These are phyloP conservation scores for Chelmon rostratus DNA, from an alignment of 2,797 vertebrate genomes.

Conservation along the genomic window DNA sequence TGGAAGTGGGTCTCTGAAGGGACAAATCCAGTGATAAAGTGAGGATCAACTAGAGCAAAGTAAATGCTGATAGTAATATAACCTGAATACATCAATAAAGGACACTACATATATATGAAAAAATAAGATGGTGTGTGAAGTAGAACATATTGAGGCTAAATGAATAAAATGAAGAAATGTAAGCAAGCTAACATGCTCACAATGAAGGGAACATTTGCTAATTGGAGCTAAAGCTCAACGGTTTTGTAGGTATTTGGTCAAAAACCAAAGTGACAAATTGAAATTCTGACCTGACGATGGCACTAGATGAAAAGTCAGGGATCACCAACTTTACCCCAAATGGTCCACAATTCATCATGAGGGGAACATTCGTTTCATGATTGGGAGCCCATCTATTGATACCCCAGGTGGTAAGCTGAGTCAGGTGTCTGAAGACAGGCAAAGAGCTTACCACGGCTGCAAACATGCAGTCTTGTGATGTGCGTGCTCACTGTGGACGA, in stretches of 20 bases:
- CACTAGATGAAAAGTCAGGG: neutral
- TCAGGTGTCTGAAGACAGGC: conserved; percentile 46
- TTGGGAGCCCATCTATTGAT: neutral
- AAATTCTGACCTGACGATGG: neutral
- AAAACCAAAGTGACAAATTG: neutral
- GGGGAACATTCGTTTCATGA: no score
- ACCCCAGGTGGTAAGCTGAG: conserved; percentile 26
- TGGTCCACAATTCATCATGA: no score
- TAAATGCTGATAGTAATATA: neutral
- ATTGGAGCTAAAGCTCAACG: neutral
- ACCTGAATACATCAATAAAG: neutral
- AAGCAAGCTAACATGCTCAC: neutral
- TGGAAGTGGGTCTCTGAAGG: neutral
- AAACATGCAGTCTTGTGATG: conserved; percentile 72
- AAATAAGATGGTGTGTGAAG: neutral
- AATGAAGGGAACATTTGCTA: neutral
- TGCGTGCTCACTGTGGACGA: conserved; percentile 5
- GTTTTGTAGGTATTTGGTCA: neutral
- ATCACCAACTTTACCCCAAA: no score
- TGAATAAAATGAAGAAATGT: neutral
- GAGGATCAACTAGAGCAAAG: neutral
- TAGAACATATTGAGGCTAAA: neutral
- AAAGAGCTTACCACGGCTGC: neutral
- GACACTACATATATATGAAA: neutral
- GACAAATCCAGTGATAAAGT: neutral